Conservation (phyloP, 2,797 vertebrate genomes). For the Denticeps clupeoides region DNA sequence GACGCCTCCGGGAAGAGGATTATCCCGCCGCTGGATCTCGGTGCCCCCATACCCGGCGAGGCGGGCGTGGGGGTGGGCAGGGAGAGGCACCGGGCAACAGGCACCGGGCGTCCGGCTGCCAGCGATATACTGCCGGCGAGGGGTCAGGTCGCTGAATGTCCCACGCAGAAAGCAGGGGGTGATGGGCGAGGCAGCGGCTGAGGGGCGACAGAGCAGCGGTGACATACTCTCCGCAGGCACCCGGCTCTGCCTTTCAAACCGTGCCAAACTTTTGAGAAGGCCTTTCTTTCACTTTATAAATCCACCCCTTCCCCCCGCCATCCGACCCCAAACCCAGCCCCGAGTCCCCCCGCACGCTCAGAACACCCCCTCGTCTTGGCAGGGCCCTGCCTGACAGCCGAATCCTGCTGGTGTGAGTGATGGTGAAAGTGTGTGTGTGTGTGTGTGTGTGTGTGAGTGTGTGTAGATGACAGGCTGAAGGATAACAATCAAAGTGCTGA, state of each 20-base stretch:
- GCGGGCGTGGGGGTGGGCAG: background rate
- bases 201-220: slow-evolving; percentile 19
- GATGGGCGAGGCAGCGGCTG: background rate
- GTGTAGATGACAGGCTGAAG: slow-evolving; percentile 44
- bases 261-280: slow-evolving; percentile 68
- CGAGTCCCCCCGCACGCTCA: slow-evolving; percentile 31
- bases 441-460: slow-evolving; percentile 8
- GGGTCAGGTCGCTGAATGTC: too few relatives aligned
- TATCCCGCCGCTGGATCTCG: slow-evolving; percentile 10
- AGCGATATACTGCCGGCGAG: too few relatives aligned
- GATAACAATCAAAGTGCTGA: slow-evolving; percentile 85
- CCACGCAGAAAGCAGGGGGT: background rate
- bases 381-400: slow-evolving; percentile 73
- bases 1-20: slow-evolving; percentile 21
- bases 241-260: slow-evolving; percentile 60
- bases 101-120: too few relatives aligned
- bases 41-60: slow-evolving; percentile 14
- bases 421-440: slow-evolving; percentile 46
- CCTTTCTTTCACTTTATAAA: slow-evolving; percentile 78
- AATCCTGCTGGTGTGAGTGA: slow-evolving; percentile 80
- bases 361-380: slow-evolving; percentile 60
- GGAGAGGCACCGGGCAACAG: background rate
- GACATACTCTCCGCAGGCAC: slow-evolving; percentile 50
- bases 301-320: slow-evolving; percentile 52
- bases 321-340: slow-evolving; percentile 48